Base-by-base conservation (phyloP, 2,888 invertebrate genomes). In the Cosmorhoe ocellata region DNA sequence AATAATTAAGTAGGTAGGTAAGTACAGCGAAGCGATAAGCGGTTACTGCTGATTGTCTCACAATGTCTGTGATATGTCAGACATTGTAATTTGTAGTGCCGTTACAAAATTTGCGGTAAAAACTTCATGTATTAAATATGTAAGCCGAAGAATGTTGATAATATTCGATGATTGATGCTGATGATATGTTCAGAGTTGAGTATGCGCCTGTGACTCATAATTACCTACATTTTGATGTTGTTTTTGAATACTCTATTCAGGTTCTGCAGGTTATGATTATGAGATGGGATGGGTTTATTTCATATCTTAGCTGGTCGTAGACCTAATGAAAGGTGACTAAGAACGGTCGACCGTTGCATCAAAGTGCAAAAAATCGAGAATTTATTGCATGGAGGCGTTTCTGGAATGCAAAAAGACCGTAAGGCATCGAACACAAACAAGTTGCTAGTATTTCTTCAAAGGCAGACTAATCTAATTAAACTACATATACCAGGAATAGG, bases 1-100 rank as follows among this genome's bases (percentile, higher is more conserved):
- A 41, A 58, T 67, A 63, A 70, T 71, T 74, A 40, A 59, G 59
- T 66, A 67, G 62, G 56, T 66, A n/a, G n/a, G n/a, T n/a, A n/a
- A n/a, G n/a, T n/a, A 66, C 62, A 51, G 60, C 63, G 59, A 42
- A 18, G 30, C 54, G 64, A 66, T 71, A 71, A 67, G 43, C 41
- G 34, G 9, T 44, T 31, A 38, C 43, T 42, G 56, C 41, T 42
- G 62, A 57, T 58, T 58, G 64, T 58, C 42, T 44, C 28, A 4
- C 18, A 32, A 30, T 13, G 32, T 28, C 24, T 24, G 34, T 27
- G 7, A 26, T 40, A 36, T 24, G 10, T 11, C 3, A 1, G 24
- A 46, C 32, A 41, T 47, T 38, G 41, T 46, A 36, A 13, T 26
- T 26, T 36, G 11, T 12, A 27, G 7, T 32, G 22, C 38, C 49